Conservation (phyloP, 2,888 invertebrate species). For the Archaeoteleia sp. region DNA sequence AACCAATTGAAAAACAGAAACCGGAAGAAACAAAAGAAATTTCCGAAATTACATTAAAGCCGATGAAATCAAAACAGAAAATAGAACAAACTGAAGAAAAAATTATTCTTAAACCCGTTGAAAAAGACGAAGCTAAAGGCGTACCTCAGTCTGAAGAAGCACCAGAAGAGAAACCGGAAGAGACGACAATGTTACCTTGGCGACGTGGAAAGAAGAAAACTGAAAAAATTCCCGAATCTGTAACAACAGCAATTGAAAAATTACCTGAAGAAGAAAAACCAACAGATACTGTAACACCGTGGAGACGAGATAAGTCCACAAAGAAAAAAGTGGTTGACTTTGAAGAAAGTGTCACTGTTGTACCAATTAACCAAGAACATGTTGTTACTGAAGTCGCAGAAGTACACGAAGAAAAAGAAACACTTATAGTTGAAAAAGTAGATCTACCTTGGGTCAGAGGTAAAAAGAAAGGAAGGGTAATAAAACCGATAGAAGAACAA, state of each 20-base stretch:
- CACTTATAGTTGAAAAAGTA: conserved; percentile 45
- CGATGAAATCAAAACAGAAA: conserved; percentile 56
- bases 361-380: conserved; percentile 69
- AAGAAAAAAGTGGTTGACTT: conserved; percentile 68
- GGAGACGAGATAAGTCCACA: conserved; percentile 58
- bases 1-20: conserved; percentile 59
- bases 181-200: conserved; percentile 76
- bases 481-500: conserved; percentile 62
- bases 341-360: conserved; percentile 67
- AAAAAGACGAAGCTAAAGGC: conserved; percentile 63
- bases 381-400: conserved; percentile 60
- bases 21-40: conserved; percentile 45
- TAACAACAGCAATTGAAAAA: conserved; percentile 56
- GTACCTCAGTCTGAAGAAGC: conserved; percentile 49
- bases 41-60: conserved; percentile 59
- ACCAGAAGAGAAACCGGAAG: conserved; percentile 54
- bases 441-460: conserved; percentile 50
- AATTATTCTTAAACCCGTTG: conserved; percentile 61
- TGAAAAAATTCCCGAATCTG: conserved; percentile 47
- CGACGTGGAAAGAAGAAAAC: conserved; percentile 65
- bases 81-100: conserved; percentile 56
- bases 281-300: conserved; percentile 59
- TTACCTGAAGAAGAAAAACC: conserved; percentile 59
- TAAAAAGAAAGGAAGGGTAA: conserved; percentile 51
- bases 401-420: conserved; percentile 73